Evolutionary conservation across 2,888 invertebrate genomes (phyloP).

Genomic region (Allygus modestus): DNA sequence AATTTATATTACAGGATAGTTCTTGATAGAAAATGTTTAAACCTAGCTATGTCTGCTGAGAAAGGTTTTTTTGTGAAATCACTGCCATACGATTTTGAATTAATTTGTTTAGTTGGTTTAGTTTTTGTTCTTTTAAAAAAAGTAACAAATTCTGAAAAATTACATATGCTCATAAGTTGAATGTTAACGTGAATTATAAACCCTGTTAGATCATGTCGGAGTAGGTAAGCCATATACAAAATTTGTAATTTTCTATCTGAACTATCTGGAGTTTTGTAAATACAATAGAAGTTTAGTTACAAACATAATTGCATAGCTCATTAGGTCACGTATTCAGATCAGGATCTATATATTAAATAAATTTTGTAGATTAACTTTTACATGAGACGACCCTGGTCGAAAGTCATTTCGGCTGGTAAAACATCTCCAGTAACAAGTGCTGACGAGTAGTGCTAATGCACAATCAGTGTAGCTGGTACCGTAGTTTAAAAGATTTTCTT

Average conservation of each 20-base stretch:
- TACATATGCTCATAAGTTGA: background rate
- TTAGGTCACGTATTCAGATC: background rate
- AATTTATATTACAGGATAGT: background rate
- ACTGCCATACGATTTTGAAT: slow-evolving; percentile 14
- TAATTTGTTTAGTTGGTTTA: background rate
- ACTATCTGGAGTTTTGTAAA: slow-evolving; percentile 37
- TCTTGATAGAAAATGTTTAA: slow-evolving; percentile 46
- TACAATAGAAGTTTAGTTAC: slow-evolving; percentile 32
- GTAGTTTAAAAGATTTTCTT: background rate
- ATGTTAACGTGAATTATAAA: background rate
- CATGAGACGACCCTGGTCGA: background rate
- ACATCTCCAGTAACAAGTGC: background rate
- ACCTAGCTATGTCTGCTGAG: background rate
- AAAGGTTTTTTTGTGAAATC: slow-evolving; percentile 14
- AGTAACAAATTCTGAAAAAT: background rate
- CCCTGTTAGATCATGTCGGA: background rate
- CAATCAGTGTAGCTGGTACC: background rate
- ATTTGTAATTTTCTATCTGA: slow-evolving; percentile 48
- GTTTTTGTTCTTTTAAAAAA: background rate
- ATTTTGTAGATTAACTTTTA: slow-evolving; percentile 32
- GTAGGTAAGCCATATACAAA: background rate
- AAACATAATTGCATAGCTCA: background rate
- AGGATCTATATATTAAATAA: slow-evolving; percentile 31
- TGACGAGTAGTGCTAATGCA: slow-evolving; percentile 15
- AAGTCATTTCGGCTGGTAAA: background rate